Percentiles rank a stretch among this genome's conserved stretches.
Conservation (phyloP, 2,888 invertebrate genomes). For the Epirrita christyi region DNA sequence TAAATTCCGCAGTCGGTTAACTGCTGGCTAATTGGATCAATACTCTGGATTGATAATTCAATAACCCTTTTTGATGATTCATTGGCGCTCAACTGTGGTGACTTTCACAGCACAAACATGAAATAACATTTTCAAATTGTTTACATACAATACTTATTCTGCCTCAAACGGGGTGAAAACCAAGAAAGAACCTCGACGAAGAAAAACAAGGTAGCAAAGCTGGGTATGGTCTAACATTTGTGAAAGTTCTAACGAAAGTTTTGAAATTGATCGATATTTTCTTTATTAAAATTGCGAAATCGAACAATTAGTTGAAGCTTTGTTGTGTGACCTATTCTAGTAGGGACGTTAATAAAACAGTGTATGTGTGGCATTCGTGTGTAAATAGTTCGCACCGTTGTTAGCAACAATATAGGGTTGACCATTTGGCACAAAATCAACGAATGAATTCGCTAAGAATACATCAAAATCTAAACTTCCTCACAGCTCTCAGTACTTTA, state of each 20-base stretch:
- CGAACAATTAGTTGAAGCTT: no score
- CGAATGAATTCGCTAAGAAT: not conserved
- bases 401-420: conserved; percentile 32
- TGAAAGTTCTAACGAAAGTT: no score
- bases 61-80: conserved; percentile 12
- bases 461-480: no score
- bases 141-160: no score
- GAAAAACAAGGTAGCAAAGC: no score
- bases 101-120: not conserved
- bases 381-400: conserved; percentile 44
- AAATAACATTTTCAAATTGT: no score
- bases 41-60: conserved; percentile 21
- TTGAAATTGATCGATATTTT: no score
- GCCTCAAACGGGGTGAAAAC: no score
- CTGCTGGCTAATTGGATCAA: conserved; percentile 15
- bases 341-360: not conserved
- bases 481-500: no score
- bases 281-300: no score
- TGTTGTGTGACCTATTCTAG: not conserved
- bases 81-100: conserved; percentile 2
- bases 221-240: no score
- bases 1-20: conserved; percentile 24
- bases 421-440: conserved; percentile 4
- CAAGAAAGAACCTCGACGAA: not conserved
- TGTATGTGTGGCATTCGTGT: conserved; percentile 45